Evolutionary conservation across 2,113 vertebrate species (phyloP).

Genomic region (Eulemur macaco): DNA sequence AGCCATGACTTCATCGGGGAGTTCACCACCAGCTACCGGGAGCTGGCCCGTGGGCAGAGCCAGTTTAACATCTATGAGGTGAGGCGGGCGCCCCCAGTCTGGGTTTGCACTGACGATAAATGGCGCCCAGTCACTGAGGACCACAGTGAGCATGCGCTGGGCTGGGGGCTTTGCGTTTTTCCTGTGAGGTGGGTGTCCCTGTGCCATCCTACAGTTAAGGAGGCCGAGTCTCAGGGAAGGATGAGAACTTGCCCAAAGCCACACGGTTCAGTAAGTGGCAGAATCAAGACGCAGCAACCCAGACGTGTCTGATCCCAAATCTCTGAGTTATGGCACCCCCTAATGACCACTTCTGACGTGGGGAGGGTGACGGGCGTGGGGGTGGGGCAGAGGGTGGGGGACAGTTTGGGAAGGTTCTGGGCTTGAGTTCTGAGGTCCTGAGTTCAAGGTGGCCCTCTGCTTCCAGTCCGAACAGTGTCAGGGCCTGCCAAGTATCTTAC

Average conservation of each 20-base stretch:
- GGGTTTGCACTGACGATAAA: neutral
- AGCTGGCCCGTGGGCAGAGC: conserved; percentile 95
- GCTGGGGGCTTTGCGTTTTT: neutral
- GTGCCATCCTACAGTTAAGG: neutral
- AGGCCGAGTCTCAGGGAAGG: neutral
- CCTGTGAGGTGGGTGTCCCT: neutral
- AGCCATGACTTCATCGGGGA: conserved; percentile 99
- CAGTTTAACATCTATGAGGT: conserved; percentile 98
- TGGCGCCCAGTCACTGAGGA: neutral
- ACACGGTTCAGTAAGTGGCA: neutral
- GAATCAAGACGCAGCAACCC: neutral
- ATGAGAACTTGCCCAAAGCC: neutral
- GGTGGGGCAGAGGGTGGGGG: neutral
- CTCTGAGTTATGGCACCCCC: too few relatives aligned
- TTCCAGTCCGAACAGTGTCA: neutral
- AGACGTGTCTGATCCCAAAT: neutral
- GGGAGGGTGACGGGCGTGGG: rapidly evolving
- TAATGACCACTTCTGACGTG: neutral
- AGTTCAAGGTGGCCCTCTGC: neutral
- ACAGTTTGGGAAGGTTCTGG: neutral
- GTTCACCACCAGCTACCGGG: conserved; percentile 96
- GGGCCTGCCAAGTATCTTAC: neutral
- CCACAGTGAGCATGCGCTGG: neutral
- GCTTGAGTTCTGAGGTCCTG: neutral
- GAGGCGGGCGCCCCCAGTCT: conserved; percentile 30